Conservation (phyloP, 2,888 invertebrate genomes). For the Nemurella pictetii region DNA sequence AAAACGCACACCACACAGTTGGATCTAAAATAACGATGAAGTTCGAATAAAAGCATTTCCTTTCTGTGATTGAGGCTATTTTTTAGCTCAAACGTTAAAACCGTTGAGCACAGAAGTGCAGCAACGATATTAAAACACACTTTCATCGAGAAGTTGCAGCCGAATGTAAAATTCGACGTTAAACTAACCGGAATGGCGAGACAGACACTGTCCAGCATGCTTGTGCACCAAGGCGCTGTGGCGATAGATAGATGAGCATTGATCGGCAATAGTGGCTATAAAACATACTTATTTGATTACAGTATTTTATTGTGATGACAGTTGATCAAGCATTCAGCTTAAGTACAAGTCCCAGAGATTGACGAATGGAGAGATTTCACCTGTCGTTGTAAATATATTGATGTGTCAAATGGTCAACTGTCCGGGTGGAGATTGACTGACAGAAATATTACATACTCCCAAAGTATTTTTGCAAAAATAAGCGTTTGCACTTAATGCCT, state of each 20-base stretch:
- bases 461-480: too few relatives aligned
- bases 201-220: background rate
- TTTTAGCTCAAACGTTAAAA: background rate
- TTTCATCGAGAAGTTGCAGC: background rate
- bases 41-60: background rate
- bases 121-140: background rate
- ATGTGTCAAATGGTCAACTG: too few relatives aligned
- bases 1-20: background rate
- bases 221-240: background rate
- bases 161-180: too few relatives aligned
- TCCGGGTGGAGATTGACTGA: too few relatives aligned
- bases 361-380: too few relatives aligned
- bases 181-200: background rate
- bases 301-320: background rate
- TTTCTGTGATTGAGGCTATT: background rate
- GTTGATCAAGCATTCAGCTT: background rate
- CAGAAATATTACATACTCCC: too few relatives aligned
- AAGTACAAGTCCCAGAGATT: background rate
- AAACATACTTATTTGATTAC: background rate
- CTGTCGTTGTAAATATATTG: too few relatives aligned
- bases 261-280: background rate
- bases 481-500: too few relatives aligned
- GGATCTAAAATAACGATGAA: background rate
- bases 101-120: background rate
- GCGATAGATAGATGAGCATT: background rate